Base-by-base conservation (phyloP, 1,140 invertebrate genomes). In the Sipha flava region DNA sequence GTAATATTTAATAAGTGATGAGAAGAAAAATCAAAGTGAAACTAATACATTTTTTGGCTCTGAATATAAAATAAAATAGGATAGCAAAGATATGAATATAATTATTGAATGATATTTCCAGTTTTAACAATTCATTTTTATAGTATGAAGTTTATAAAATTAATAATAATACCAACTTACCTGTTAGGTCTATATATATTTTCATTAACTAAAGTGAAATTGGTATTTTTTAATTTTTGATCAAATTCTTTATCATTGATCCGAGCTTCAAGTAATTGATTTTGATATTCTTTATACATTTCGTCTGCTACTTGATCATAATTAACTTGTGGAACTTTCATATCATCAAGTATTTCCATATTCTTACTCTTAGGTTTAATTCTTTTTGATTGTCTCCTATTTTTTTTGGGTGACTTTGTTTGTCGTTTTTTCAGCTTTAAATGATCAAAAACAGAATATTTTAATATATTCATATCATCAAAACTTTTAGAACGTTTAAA, bases 331-430 rank as follows among this genome's bases (percentile, higher is more conserved):
- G 73, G 52, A 59, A 59, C 73, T 77, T 18, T 57, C 2, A 77
- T 40, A 77, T 77, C 52, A 77, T 59, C 52, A 34, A 40, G 43
- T 29, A 77, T 23, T 23, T 77, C 73, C 29, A 43, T 29, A 40
- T 9, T 4, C 26, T 59, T 59, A 29, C 40, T 37, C 14, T 77
- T 77, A 57, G 21, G 18, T 45, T 79, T 79, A 64, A 66, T 64
- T 23, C 77, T 64, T 21, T 79, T 79, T 14, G 77, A 79, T 64
- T 79, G 37, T 23, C 62, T 64, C 23, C 77, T 68, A n/a, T 79
- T 66, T n/a, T 79, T 49, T 43, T 37, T 40, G 1, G 12, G 23
- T 45, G 43, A 34, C n/a, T 64, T 64, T 31, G 21, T 43, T 43
- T 64, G 10, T 21, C 18, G 47, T 16, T 21, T 73, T 34, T 37